Percentiles rank a stretch among this genome's conserved stretches.
Evolutionary conservation across 1,140 invertebrate species (phyloP).

Genomic region (Zaprionus kolodkinae): DNA sequence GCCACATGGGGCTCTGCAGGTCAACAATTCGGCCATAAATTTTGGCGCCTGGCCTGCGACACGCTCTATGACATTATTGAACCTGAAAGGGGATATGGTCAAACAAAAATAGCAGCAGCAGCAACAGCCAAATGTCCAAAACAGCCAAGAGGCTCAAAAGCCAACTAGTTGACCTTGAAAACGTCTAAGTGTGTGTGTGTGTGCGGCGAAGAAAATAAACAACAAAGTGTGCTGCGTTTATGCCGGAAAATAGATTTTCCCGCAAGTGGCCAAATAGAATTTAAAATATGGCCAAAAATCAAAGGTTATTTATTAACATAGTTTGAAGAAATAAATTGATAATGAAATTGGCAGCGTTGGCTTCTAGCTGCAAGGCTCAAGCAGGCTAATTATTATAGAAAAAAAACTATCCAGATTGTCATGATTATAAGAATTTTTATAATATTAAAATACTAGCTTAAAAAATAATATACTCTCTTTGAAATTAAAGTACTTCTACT

Average conservation of each 20-base stretch:
- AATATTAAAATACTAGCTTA: too few relatives aligned
- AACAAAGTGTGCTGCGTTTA: conserved; percentile 6
- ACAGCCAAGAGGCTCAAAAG: conserved; percentile 55
- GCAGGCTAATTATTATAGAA: too few relatives aligned
- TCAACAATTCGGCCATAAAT: conserved; percentile 79
- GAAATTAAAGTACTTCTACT: too few relatives aligned
- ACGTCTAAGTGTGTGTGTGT: conserved; percentile 20
- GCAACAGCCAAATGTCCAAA: conserved; percentile 26
- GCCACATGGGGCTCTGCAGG: conserved; percentile 61
- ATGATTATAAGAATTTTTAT: too few relatives aligned
- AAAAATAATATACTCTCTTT: too few relatives aligned
- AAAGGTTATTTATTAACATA: too few relatives aligned
- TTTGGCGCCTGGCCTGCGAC: conserved; percentile 76
- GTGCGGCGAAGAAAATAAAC: conserved; percentile 12
- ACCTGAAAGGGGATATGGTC: conserved; percentile 73
- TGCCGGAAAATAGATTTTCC: background rate
- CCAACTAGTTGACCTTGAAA: conserved; percentile 65
- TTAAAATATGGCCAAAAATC: background rate
- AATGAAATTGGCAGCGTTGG: too few relatives aligned
- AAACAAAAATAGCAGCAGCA: conserved; percentile 44
- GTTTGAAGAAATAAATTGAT: too few relatives aligned
- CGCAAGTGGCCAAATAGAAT: background rate
- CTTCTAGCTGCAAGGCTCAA: too few relatives aligned
- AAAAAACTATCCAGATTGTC: too few relatives aligned
- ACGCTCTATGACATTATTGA: conserved; percentile 80